Evolutionary conservation across 2,888 invertebrate species (phyloP), one percentile per base, ranked within the genome.

Genomic region (Heliconius hortense): DNA sequence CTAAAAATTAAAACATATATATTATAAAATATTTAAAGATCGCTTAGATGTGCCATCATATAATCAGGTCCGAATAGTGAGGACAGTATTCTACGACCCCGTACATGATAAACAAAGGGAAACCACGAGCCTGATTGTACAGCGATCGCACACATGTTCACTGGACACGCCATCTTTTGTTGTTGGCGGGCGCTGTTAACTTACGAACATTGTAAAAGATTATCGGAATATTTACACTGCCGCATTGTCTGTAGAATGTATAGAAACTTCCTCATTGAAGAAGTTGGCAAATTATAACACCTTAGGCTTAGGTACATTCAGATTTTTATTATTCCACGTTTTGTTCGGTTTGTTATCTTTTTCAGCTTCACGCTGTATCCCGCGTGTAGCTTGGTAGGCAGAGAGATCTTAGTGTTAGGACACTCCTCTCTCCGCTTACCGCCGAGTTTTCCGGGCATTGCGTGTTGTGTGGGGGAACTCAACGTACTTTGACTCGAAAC

Each of bases 131-230:
- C 59, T 39, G 60, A 71, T 73, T 67, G 60, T 67, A 67, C 28
- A 67, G 28, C 28, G 67, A 73, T 68, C 75, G 66, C 75, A 75
- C 60, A 72, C 48, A 66, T 72, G 72, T 71, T 39, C 66, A 43
- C 71, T 59, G 75, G 75, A 56, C 53, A 67, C 75, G 64, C 66
- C 72, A 60, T 67, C 60, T 73, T 59, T 73, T 73, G 73, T 67
- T 56, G 56, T 73, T 64, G 73, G 67, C 39, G 24, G 21, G 59
- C 39, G 21, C 35, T 43, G 59, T 59, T 73, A 67, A 66, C 53
- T 67, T 68, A 67, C n/a, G 43, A 43, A 73, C 39, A 26, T 15
- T 67, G 28, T 59, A 28, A 18, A 59, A 60, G 24, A 13, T 39
- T 56, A 48, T 73, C 43, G 10, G 56, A 56, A 56, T 64, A 64